A percentile compares a stretch with the other conserved stretches of the same genome.
These are phyloP conservation scores for Scrobipalpa atriplicella DNA, from an alignment of 2,888 invertebrate genomes.

Conservation along the genomic window DNA sequence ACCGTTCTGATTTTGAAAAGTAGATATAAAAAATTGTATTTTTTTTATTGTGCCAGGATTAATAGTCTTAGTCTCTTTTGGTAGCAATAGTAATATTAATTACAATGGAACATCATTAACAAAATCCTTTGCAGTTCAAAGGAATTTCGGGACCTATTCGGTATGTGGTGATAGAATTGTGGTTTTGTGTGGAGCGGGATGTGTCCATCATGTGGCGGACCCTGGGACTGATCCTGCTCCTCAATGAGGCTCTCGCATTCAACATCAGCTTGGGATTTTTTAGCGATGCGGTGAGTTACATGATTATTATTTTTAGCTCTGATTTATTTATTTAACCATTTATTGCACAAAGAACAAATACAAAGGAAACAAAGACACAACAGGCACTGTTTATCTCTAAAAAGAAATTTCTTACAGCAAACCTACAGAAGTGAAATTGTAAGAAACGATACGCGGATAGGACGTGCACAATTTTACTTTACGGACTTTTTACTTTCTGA, in stretches of 20 bases:
- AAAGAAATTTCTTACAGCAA: too few relatives aligned
- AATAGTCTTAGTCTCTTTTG: conserved; percentile 19
- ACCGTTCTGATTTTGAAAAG: conserved; percentile 45
- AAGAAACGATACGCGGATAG: too few relatives aligned
- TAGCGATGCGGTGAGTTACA: conserved; percentile 58
- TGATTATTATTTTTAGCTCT: conserved; percentile 29
- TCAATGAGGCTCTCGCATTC: conserved; percentile 57
- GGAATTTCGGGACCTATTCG: background rate
- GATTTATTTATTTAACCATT: too few relatives aligned
- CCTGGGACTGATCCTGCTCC: conserved; percentile 62
- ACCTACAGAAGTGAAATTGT: too few relatives aligned
- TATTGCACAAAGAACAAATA: too few relatives aligned
- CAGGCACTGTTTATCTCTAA: too few relatives aligned
- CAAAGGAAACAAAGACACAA: too few relatives aligned
- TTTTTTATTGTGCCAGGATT: conserved; percentile 21
- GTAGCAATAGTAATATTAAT: conserved; percentile 27
- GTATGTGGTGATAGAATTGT: conserved; percentile 14
- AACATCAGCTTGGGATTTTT: conserved; percentile 59
- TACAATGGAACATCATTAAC: background rate
- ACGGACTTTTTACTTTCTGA: too few relatives aligned
- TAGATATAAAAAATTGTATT: conserved; percentile 43
- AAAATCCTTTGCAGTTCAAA: background rate
- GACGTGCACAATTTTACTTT: too few relatives aligned
- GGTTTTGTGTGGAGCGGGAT: conserved; percentile 57
- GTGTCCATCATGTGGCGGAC: conserved; percentile 69